A percentile compares a stretch with the other conserved stretches of the same genome.
phyloP scores from a whole-genome alignment of 1,140 invertebrate species.

The Spodoptera frugiperda region DNA sequence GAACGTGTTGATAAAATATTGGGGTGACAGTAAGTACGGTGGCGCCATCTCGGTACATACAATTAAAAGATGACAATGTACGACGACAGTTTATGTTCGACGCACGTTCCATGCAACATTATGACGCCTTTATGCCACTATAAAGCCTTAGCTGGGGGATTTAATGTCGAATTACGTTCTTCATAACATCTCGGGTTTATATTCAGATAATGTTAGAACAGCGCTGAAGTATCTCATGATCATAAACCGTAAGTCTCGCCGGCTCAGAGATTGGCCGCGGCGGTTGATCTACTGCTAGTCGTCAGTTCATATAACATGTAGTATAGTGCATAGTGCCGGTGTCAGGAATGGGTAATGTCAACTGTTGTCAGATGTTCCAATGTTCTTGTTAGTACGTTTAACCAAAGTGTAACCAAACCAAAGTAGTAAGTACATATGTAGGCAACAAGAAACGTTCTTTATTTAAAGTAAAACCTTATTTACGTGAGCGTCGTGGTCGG shows the following conservation, averaged over 20 bases:
- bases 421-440: too few species aligned
- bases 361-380: background rate
- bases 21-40: background rate
- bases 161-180: conserved; percentile 8
- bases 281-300: too few species aligned
- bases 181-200: conserved; percentile 21
- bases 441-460: too few species aligned
- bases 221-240: background rate
- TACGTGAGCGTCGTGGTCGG: too few species aligned
- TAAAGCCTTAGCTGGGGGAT: background rate
- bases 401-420: too few species aligned
- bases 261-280: background rate
- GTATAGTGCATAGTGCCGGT: too few species aligned
- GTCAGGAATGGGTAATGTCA: background rate
- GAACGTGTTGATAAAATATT: background rate
- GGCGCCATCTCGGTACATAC: background rate
- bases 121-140: background rate
- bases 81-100: background rate
- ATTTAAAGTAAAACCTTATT: too few species aligned
- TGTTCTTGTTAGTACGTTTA: background rate
- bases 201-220: conserved; percentile 5
- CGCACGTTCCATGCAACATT: background rate
- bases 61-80: conserved; percentile 6
- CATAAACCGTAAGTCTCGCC: background rate
- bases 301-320: too few species aligned